Conservation (phyloP, 92 coral and sea anemone genomes). For the Muricea muricata region DNA sequence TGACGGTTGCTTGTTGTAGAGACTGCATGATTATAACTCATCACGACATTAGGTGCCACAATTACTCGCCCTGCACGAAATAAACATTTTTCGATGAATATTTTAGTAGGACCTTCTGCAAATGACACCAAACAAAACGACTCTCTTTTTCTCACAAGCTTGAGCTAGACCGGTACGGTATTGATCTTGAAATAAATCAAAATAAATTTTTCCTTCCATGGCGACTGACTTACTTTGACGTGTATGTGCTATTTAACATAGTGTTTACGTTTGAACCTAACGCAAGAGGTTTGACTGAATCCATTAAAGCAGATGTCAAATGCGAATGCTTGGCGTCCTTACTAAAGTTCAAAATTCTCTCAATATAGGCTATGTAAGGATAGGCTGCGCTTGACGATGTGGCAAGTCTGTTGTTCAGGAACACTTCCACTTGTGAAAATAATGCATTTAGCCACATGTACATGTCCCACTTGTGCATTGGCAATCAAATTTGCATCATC, state of each 20-base stretch:
- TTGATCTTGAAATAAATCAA: constrained; percentile 30
- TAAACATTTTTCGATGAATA: constrained; percentile 63
- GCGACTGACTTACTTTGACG: neutral
- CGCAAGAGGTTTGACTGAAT: neutral
- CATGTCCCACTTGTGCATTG: neutral
- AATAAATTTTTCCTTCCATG: constrained; percentile 33
- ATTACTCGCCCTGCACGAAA: constrained; percentile 39
- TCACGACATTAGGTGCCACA: constrained; percentile 29
- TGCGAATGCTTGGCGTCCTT: constrained; percentile 24
- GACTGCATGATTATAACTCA: constrained; percentile 64
- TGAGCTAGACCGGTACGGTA: constrained; percentile 58
- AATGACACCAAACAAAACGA: constrained; percentile 67
- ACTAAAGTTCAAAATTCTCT: constrained; percentile 20
- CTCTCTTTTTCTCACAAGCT: constrained; percentile 64
- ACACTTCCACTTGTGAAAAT: constrained; percentile 41
- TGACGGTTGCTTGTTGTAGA: constrained; percentile 62
- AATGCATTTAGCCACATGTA: constrained; percentile 34
- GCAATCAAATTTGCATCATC: neutral
- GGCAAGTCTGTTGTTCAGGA: constrained; percentile 26
- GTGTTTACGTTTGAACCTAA: neutral
- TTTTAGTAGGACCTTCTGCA: constrained; percentile 30
- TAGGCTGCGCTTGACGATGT: constrained; percentile 17
- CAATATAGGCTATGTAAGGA: constrained; percentile 43
- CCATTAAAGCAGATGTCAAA: constrained; percentile 12
- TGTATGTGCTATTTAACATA: constrained; percentile 19